Evolutionary conservation across 2,888 invertebrate genomes (phyloP).

Genomic region (Parnassius apollo): DNA sequence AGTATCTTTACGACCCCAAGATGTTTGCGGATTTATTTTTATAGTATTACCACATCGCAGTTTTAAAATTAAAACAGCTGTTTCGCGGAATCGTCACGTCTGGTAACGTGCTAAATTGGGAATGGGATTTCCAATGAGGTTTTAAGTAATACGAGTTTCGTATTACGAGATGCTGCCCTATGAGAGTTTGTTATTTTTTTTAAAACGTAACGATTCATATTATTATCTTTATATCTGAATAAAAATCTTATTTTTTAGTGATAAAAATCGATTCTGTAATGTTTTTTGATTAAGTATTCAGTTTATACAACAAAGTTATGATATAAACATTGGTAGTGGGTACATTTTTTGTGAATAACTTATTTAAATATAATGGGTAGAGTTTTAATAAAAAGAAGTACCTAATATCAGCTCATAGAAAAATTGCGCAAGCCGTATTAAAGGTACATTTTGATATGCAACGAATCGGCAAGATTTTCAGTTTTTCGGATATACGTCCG

Average conservation of each 20-base stretch:
- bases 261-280: neutral
- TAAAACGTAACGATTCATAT: neutral
- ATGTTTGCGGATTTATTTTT: slow-evolving; percentile 34
- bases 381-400: too few species aligned
- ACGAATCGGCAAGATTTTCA: too few species aligned
- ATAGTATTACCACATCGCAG: slow-evolving; percentile 60
- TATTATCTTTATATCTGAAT: slow-evolving; percentile 4
- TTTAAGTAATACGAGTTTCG: slow-evolving; percentile 45
- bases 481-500: too few species aligned
- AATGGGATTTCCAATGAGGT: slow-evolving; percentile 47
- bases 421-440: too few species aligned
- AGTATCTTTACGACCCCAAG: slow-evolving; percentile 52
- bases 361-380: too few species aligned
- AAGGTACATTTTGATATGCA: too few species aligned
- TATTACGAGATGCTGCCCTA: slow-evolving; percentile 41
- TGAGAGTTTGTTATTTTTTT: neutral
- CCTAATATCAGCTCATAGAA: too few species aligned
- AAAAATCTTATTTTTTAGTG: neutral
- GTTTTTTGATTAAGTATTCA: too few species aligned
- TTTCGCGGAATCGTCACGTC: slow-evolving; percentile 67
- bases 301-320: too few species aligned
- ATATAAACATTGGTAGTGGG: too few species aligned
- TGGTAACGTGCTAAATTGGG: slow-evolving; percentile 71
- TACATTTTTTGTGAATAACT: too few species aligned
- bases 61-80: slow-evolving; percentile 75